phyloP scores from a whole-genome alignment of 2,113 vertebrate species.

The Morphnarchus princeps region DNA sequence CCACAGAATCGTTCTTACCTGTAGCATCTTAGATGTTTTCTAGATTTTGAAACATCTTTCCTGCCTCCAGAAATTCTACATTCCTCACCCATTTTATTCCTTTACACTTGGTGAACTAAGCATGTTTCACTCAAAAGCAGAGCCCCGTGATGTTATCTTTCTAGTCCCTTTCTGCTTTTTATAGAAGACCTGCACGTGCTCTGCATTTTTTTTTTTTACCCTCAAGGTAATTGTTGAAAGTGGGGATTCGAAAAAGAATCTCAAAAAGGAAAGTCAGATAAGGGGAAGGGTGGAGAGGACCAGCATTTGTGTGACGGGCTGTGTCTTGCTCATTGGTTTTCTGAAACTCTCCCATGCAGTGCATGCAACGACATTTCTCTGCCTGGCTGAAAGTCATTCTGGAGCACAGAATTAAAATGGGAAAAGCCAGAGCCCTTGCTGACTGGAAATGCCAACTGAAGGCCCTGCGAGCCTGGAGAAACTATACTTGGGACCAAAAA shows the following conservation, averaged over 20 bases:
- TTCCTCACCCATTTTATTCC: not conserved
- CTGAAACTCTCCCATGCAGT: constrained; percentile 72
- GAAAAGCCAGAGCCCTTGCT: constrained; percentile 83
- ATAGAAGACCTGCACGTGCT: not conserved
- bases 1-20: not conserved
- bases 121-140: not conserved
- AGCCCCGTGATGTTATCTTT: not conserved
- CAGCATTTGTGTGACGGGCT: not conserved
- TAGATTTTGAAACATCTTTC: not conserved
- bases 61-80: not conserved
- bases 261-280: not conserved
- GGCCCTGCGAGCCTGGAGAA: constrained; percentile 84
- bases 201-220: not conserved
- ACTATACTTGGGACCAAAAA: constrained; percentile 76
- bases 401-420: constrained; percentile 79
- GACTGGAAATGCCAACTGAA: constrained; percentile 87
- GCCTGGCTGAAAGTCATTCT: constrained; percentile 85
- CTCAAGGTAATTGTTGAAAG: not conserved
- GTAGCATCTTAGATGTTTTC: not conserved
- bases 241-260: not conserved
- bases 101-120: not conserved
- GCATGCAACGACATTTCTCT: constrained; percentile 87
- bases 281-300: not conserved
- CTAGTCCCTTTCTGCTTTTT: not conserved
- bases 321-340: constrained; percentile 3